Conservation (phyloP, 2,113 vertebrate genomes). For the Lagopus leucura region DNA sequence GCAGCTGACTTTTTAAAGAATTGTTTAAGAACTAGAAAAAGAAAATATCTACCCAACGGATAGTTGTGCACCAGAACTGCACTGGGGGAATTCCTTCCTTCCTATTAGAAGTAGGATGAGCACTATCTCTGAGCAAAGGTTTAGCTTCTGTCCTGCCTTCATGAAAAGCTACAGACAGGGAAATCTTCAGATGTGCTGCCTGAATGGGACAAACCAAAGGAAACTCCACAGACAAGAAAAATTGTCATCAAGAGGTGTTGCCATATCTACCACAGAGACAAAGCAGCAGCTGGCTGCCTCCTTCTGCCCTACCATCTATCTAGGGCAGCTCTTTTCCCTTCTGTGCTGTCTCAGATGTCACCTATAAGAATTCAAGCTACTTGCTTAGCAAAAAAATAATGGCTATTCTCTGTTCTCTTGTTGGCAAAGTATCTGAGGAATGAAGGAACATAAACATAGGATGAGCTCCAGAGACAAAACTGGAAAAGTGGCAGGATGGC, state of each 20-base stretch:
- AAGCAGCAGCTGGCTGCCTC: not conserved
- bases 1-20: not conserved
- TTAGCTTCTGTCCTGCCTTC: not conserved
- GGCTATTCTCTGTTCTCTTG: accelerated
- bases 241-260: too few relatives aligned
- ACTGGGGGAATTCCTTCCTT: not conserved
- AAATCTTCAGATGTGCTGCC: not conserved
- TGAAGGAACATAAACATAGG: not conserved
- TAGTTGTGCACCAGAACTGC: accelerated
- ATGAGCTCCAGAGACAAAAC: not conserved
- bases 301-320: not conserved
- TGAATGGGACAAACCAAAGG: not conserved
- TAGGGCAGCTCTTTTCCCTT: not conserved
- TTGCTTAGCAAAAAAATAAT: not conserved
- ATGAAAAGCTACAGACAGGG: not conserved
- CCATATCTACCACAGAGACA: not conserved
- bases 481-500: not conserved
- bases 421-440: not conserved
- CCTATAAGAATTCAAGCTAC: not conserved
- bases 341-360: not conserved
- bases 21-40: not conserved
- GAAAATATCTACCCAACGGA: not conserved
- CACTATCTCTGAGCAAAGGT: not conserved
- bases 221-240: not conserved
- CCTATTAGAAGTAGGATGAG: not conserved